Conservation (phyloP, 53 echinoderm and acorn worm species). For the Luidia sarsii region DNA sequence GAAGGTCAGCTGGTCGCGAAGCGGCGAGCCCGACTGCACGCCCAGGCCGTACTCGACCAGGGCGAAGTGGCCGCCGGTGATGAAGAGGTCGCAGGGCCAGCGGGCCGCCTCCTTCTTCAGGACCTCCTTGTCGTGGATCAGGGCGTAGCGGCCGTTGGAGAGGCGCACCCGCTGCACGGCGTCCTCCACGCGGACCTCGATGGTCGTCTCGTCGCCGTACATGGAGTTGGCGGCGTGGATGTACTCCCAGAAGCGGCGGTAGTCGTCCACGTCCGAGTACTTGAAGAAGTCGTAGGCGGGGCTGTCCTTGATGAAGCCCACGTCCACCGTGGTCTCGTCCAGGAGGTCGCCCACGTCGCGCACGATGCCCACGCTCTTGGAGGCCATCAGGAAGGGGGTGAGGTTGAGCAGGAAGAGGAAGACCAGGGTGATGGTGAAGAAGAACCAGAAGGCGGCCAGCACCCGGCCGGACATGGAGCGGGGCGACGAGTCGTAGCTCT, state of each 20-base stretch:
- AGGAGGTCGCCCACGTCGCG: conserved; percentile 83
- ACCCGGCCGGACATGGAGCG: conserved; percentile 83
- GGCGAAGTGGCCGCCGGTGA: conserved; percentile 88
- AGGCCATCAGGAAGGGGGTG: conserved; percentile 79
- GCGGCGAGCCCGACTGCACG: conserved; percentile 83
- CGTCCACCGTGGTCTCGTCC: conserved; percentile 86
- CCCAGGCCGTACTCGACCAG: conserved; percentile 84
- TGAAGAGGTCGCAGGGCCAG: conserved; percentile 81
- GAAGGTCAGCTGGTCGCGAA: conserved; percentile 85
- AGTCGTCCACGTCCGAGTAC: conserved; percentile 75
- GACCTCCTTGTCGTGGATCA: conserved; percentile 80
- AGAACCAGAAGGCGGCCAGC: conserved; percentile 85
- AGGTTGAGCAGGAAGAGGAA: conserved; percentile 87
- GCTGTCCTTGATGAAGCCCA: conserved; percentile 86
- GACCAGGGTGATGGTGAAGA: conserved; percentile 83
- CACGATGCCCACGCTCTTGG: conserved; percentile 75
- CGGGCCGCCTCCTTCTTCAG: conserved; percentile 72
- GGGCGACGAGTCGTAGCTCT: conserved; percentile 88
- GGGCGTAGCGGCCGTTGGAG: conserved; percentile 92
- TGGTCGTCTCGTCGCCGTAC: conserved; percentile 86
- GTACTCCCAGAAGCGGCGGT: conserved; percentile 84
- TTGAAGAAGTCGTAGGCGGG: conserved; percentile 91
- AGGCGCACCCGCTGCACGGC: conserved; percentile 85
- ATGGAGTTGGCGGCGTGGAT: conserved; percentile 86
- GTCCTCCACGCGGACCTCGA: conserved; percentile 74